Percentiles rank a stretch among this genome's conserved stretches.
These are phyloP conservation scores for Bagarius yarrelli DNA, from an alignment of 2,113 vertebrate species.

Conservation along the genomic window DNA sequence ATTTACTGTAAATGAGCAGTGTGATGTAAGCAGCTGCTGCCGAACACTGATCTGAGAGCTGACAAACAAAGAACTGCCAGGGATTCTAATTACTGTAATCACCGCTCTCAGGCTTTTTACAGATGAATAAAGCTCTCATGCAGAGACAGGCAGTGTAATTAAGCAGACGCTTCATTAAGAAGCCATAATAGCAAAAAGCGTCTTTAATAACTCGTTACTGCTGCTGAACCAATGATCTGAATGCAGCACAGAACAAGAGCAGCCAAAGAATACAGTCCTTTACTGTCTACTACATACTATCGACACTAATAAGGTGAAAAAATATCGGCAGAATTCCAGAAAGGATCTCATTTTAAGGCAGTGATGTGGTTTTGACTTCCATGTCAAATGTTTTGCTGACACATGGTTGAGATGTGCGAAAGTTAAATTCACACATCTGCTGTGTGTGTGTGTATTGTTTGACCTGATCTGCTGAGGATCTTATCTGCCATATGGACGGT, in stretches of 20 bases:
- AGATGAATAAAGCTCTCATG: constrained; percentile 43
- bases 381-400: not conserved
- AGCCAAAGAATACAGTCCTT: not conserved
- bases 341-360: not conserved
- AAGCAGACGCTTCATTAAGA: constrained; percentile 33
- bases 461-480: not conserved
- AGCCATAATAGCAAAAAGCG: not conserved
- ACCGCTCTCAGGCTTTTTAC: constrained; percentile 45
- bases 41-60: constrained; percentile 19
- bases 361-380: not conserved
- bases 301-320: not conserved
- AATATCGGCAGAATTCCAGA: not conserved
- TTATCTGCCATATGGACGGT: not conserved
- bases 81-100: constrained; percentile 49
- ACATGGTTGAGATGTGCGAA: no score
- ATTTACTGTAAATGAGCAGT: constrained; percentile 32
- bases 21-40: not conserved
- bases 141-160: constrained; percentile 42
- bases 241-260: not conserved
- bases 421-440: not conserved
- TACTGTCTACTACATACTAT: not conserved
- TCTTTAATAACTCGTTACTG: not conserved
- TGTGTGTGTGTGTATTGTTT: no score
- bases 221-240: not conserved
- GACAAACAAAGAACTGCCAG: not conserved